A percentile compares a stretch with the other conserved stretches of the same genome.
phyloP scores from a whole-genome alignment of 2,797 vertebrate genomes.

The Acanthurus leucopareius region DNA sequence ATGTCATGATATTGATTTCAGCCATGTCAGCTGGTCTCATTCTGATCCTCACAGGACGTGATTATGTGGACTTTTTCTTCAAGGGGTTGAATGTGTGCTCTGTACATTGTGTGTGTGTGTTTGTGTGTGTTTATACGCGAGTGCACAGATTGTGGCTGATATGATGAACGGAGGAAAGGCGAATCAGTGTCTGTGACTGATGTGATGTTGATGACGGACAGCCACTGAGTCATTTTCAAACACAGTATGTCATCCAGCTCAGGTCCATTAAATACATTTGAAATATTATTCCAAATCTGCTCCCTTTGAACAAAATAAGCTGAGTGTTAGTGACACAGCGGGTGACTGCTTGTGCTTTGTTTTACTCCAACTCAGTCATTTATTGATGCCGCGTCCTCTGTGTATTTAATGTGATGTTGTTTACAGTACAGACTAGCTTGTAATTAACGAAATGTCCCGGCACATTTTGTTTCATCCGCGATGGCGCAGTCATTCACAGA shows the following conservation, averaged over 20 bases:
- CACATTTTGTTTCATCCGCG: conserved; percentile 68
- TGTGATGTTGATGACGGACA: conserved; percentile 64
- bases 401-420: conserved; percentile 66
- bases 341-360: conserved; percentile 60
- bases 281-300: conserved; percentile 49
- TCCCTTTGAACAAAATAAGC: conserved; percentile 50
- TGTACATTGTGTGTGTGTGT: conserved; percentile 38
- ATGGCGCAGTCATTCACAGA: conserved; percentile 73
- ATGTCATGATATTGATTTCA: conserved; percentile 9
- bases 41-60: conserved; percentile 6
- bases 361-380: conserved; percentile 57
- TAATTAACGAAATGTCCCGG: conserved; percentile 73
- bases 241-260: conserved; percentile 56
- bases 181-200: conserved; percentile 67
- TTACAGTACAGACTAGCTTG: conserved; percentile 63
- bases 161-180: conserved; percentile 60
- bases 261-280: conserved; percentile 59
- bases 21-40: neutral
- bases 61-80: neutral
- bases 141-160: conserved; percentile 59
- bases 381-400: conserved; percentile 51
- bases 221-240: conserved; percentile 68
- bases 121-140: conserved; percentile 1
- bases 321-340: conserved; percentile 40
- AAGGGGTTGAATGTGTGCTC: conserved; percentile 13